These are phyloP conservation scores for Lycodopsis pacificus DNA, from an alignment of 2,797 vertebrate species.

Conservation along the genomic window DNA sequence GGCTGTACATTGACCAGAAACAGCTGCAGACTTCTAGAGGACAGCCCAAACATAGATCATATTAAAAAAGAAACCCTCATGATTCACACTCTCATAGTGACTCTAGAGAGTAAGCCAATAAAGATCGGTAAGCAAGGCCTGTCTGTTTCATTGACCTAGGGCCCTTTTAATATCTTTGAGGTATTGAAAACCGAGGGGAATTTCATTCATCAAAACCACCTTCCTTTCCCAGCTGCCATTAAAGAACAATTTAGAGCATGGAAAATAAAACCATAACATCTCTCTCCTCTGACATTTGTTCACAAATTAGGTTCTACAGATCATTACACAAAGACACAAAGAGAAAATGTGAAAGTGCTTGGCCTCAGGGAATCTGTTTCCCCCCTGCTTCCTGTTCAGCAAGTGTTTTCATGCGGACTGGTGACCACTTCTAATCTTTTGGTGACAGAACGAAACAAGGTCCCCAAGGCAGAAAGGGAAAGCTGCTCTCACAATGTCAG, in stretches of 20 bases:
- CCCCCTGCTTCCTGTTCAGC: neutral
- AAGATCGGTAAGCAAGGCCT: constrained; percentile 36
- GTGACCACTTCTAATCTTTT: constrained; percentile 41
- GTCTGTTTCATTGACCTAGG: constrained; percentile 49
- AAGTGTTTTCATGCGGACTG: constrained; percentile 40
- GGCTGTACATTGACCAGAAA: neutral
- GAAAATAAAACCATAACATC: constrained; percentile 38
- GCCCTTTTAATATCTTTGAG: constrained; percentile 69
- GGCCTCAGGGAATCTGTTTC: constrained; percentile 22
- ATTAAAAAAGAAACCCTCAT: neutral
- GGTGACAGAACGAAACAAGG: constrained; percentile 39
- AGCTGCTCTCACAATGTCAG: constrained; percentile 33
- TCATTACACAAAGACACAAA: constrained; percentile 22
- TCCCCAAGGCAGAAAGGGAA: constrained; percentile 29
- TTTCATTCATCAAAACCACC: constrained; percentile 56
- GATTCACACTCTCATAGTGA: constrained; percentile 19
- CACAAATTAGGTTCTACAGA: constrained; percentile 43
- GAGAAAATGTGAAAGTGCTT: constrained; percentile 19
- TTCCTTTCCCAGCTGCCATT: constrained; percentile 35
- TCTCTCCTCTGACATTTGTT: constrained; percentile 24
- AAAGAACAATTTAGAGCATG: constrained; percentile 46
- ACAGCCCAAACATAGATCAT: neutral
- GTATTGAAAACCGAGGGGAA: constrained; percentile 48
- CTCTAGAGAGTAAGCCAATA: constrained; percentile 40
- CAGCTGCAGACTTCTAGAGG: neutral